These are phyloP conservation scores for Micronisus gabar DNA, from an alignment of 2,113 vertebrate genomes.

Conservation along the genomic window DNA sequence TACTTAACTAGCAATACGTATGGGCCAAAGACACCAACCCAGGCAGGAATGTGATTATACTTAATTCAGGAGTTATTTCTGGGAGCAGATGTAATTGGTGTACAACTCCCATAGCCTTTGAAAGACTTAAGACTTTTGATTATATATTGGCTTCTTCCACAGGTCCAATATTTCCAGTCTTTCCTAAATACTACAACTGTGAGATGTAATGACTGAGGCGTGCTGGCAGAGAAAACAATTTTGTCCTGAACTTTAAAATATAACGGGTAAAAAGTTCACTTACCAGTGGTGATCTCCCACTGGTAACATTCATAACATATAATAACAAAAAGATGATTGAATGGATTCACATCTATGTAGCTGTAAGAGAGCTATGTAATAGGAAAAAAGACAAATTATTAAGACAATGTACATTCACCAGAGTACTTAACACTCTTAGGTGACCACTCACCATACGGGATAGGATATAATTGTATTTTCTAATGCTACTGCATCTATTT, in stretches of 20 bases:
- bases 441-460: not conserved
- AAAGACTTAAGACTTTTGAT: conserved; percentile 3
- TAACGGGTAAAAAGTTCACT: not conserved
- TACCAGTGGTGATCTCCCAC: not conserved
- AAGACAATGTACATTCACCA: not conserved
- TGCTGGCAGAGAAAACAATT: not conserved
- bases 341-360: not conserved
- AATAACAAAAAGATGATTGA: not conserved
- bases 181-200: conserved; percentile 1
- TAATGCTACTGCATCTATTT: not conserved
- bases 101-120: not conserved
- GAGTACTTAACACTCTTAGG: not conserved
- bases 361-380: not conserved
- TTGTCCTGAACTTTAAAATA: conserved; percentile 7
- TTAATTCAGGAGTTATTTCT: conserved; percentile 36
- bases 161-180: conserved; percentile 1
- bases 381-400: not conserved
- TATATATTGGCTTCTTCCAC: not conserved
- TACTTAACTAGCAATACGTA: not conserved
- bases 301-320: not conserved
- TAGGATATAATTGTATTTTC: not conserved
- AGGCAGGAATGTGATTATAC: not conserved
- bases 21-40: not conserved
- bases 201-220: not conserved
- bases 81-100: not conserved